A percentile compares a stretch with the other conserved stretches of the same genome.
Evolutionary conservation across 1,140 invertebrate genomes (phyloP).

Genomic region (Eulimnadia texana): DNA sequence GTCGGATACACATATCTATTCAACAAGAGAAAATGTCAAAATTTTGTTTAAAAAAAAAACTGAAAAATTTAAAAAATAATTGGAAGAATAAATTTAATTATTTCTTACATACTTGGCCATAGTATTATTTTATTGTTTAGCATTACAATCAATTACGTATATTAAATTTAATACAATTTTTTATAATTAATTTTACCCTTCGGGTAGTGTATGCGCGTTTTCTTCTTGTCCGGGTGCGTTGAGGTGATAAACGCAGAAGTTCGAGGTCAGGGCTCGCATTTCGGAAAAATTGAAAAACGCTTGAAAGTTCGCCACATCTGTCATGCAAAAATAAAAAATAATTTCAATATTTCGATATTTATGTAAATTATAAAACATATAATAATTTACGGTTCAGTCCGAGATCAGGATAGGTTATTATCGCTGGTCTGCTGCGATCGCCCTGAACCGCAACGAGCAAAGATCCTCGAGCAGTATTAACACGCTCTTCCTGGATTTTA

Average conservation of each 20-base stretch:
- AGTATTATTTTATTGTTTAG: too few species aligned
- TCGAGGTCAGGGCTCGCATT: conserved; percentile 82
- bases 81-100: too few species aligned
- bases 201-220: conserved; percentile 71
- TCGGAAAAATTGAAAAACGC: conserved; percentile 96
- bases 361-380: too few species aligned
- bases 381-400: conserved; percentile 70
- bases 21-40: conserved; percentile 22
- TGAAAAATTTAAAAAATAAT: too few species aligned
- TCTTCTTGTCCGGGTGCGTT: conserved; percentile 98
- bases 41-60: conserved; percentile 1
- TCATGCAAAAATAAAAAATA: conserved; percentile 23
- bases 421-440: conserved; percentile 74
- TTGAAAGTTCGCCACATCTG: conserved; percentile 85
- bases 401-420: conserved; percentile 92
- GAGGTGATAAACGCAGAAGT: conserved; percentile 97
- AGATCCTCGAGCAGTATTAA: conserved; percentile 75
- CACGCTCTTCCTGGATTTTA: conserved; percentile 47
- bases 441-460: conserved; percentile 82
- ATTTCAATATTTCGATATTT: too few species aligned
- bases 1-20: conserved; percentile 83
- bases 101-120: too few species aligned
- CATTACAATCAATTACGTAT: too few species aligned
- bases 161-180: too few species aligned
- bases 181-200: too few species aligned